A percentile compares a stretch with the other conserved stretches of the same genome.
Conservation (phyloP, 2,113 vertebrate genomes). For the Mus musculus region GRCm39 chr10:113947001-113947500, state of each 20-base stretch:
- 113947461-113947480: neutral
- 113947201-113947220: neutral
- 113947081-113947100: neutral
- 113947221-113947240: slow-evolving; percentile 30
- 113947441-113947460: slow-evolving; percentile 13
- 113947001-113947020: slow-evolving; percentile 8
- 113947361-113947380: neutral
- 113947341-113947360: slow-evolving; percentile 30
- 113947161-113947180: neutral
- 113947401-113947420: neutral
- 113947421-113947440: neutral
- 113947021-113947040: slow-evolving; percentile 66
- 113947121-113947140: neutral
- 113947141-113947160: neutral
- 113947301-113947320: neutral
- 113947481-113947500: neutral
- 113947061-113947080: slow-evolving; percentile 42
- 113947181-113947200: neutral
- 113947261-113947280: neutral
- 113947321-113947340: neutral
- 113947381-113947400: neutral
- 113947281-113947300: neutral
- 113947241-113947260: slow-evolving; percentile 30
- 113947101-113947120: neutral
- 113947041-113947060: slow-evolving; percentile 45